These are phyloP conservation scores for Galemys pyrenaicus DNA, from an alignment of 2,113 vertebrate genomes.

Conservation along the genomic window DNA sequence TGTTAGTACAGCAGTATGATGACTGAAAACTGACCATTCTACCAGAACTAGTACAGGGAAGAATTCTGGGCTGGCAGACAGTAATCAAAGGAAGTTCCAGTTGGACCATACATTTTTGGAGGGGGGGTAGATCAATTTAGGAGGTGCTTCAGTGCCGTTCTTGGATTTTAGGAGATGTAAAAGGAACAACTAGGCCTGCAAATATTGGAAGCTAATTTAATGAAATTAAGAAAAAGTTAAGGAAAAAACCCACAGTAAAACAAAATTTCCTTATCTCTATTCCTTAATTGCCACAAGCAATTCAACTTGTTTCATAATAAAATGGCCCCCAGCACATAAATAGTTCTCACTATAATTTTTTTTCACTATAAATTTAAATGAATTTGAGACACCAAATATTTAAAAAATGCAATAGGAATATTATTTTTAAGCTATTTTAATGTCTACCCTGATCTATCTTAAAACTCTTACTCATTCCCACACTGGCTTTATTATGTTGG, in stretches of 20 bases:
- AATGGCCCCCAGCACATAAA: not conserved
- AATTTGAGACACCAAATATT: not conserved
- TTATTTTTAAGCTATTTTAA: not conserved
- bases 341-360: not conserved
- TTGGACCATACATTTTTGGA: not conserved
- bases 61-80: not conserved
- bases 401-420: not conserved
- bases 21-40: not conserved
- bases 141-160: not conserved
- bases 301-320: not conserved
- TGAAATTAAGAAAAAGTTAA: not conserved
- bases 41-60: not conserved
- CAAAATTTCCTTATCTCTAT: conserved; percentile 8
- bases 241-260: not conserved
- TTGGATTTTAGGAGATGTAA: not conserved
- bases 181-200: not conserved
- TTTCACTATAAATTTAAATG: not conserved
- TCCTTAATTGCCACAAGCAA: not conserved
- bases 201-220: not conserved
- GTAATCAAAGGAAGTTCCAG: not conserved
- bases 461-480: not conserved
- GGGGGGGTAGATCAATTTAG: not conserved
- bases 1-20: not conserved
- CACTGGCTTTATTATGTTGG: not conserved
- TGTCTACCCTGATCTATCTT: not conserved